Evolutionary conservation across 2,888 invertebrate genomes (phyloP), one percentile per base, ranked within the genome.

Genomic region (Drosophila helvetica): DNA sequence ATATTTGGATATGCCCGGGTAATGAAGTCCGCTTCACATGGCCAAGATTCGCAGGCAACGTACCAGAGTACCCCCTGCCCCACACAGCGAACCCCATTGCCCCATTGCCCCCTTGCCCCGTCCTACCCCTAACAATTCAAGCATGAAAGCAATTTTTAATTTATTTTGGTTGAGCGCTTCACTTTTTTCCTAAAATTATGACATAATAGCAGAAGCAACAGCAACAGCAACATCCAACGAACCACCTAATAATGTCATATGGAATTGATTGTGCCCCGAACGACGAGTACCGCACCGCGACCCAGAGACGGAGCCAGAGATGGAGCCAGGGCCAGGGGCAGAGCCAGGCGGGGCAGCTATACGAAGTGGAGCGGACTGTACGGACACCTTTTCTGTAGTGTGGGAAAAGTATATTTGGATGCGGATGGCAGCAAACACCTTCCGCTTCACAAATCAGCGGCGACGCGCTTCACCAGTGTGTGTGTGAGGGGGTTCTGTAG

Each of bases 101-200:
- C 45, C 64, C 51, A 27, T 42, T 22, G 22, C 22, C 51, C 47
- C 46, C 45, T 3, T 17, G 5, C 10, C 55, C 19, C 1, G 9
- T 15, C 50, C 48, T 6, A 18, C 63, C 73, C 71, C 66, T 73
- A 53, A 56, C 88, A 83, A 86, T 86, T 89, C 86, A 86, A 79
- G 89, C 86, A 86, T 86, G 86, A 86, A 86, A 89, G 83, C 88
- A 86, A 88, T 83, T 88, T 88, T 88, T 86, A 89, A 87, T 84
- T 89, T 88, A 87, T 86, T 87, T 87, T 87, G 84, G 87, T 88
- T 84, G 76, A 83, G 88, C 88, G 87, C 80, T 88, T 86, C 63
- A 86, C 66, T 66, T 66, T 86, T 82, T 88, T 86, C 78, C 89
- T 88, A 88, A 89, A 87, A 87, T 89, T 88, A 89, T 89, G 87